Evolutionary conservation across 2,888 invertebrate genomes (phyloP), one percentile per base, ranked within the genome.

Genomic region (Argynnis bischoffii): DNA sequence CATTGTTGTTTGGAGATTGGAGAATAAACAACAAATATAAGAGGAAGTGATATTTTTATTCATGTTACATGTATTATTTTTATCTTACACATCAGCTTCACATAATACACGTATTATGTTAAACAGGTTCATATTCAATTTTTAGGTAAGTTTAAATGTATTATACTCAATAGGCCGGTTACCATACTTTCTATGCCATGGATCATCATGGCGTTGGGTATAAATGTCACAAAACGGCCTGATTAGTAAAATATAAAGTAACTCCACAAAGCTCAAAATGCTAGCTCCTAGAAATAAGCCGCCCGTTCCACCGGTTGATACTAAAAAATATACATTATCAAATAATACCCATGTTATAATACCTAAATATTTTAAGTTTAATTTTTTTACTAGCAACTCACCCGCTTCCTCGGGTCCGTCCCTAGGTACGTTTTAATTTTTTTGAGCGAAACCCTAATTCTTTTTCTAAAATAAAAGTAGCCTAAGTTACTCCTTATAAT

Each of bases 241-340:
- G 76, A 84, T 86, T 72, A 86, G 88, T 21, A 94, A 81, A 71
- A 94, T 95, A 78, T 95, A 95, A 41, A 95, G 76, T 6, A 95
- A 85, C 77, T 95, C 95, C 14, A 94, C 94, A 74, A 95, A 94
- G 75, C 95, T 95, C 0, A 95, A 86, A n/a, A 95, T 82, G 75
- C 95, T 95, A 1, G 95, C 95, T 11, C 95, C 95, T 15, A 95
- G 92, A 76, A 95, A 95, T 1, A 95, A 82, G 0, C 95, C 95
- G 0, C 94, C 94, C 0, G 95, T 94, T 57, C 95, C 95, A 1
- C 95, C 95, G 65, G 95, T 94, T 0, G 95, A 95, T 31, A 95
- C 95, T 95, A 79, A 21, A 73, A 66, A 48, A 5, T 26, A 15
- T 4, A 47, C 47, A 47, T 21, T 26, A 46, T 4, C 21, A 47